Base-by-base conservation (phyloP, 2,888 invertebrate species). In the Campoletis raptor region DNA sequence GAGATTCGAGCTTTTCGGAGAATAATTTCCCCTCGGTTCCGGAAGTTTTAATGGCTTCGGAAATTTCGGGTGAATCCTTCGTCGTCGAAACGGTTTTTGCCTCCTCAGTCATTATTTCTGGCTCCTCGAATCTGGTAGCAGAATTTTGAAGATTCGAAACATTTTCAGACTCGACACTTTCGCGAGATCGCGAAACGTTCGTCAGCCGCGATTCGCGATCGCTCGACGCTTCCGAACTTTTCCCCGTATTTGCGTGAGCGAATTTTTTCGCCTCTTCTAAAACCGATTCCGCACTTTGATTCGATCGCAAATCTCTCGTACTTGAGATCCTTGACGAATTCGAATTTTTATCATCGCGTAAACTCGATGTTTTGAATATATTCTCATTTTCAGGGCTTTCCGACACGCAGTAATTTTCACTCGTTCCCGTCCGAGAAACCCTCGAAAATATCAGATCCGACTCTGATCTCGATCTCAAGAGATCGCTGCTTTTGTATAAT, bases 391-490 rank as follows among this genome's bases (percentile, higher is more conserved):
- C 80, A 2, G 76, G 67, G n/a, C 72, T 67, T 21, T 88, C 81
- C 70, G 82, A 52, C 0, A 61, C 40, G 3, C 40, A 36, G 12
- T 57, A 74, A 67, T 76, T 80, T 7, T 67, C 76, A 37, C 30
- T 61, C 36, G 18, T 48, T 4, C 4, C 48, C 79, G n/a, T 57
- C 52, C 24, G 77, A 15, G 18, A 64, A 3, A 12, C 21, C 30
- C 82, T 85, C 7, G 87, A 82, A 30, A 85, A 82, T 52, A 92
- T 88, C 7, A 94, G 89, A 88, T 94, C 92, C 9, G 94, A 92
- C 77, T 94, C 94, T 0, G 94, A 94, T 85, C 92, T 91, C 2
- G 94, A 94, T 36, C 93, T 90, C 45, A 93, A 82, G 57, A 94
- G 89, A 81, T 93, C 93, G 57, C 90, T 93, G 48, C 88, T 94